These are phyloP conservation scores for cat (Felis catus) DNA, from an alignment of 2,113 vertebrate genomes.

Conservation along the genomic window DNA sequence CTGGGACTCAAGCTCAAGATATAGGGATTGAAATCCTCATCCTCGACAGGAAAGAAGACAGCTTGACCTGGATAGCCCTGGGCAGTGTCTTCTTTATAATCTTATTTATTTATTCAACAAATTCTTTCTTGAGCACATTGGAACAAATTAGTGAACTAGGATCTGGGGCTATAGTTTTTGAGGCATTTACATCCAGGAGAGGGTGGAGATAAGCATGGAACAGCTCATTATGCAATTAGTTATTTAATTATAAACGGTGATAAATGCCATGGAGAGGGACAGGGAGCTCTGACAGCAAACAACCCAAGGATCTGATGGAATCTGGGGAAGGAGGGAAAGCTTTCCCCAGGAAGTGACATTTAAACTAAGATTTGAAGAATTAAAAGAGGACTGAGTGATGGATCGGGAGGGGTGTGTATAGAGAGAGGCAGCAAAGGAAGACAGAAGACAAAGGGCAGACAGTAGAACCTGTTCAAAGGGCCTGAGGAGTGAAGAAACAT, in stretches of 20 bases:
- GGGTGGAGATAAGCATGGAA: neutral
- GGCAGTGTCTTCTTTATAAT: neutral
- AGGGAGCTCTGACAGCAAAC: conserved; percentile 7
- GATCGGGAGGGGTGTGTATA: neutral
- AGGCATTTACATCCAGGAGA: neutral
- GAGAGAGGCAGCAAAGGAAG: neutral
- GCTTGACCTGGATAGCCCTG: neutral
- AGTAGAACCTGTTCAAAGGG: neutral
- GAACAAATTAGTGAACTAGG: neutral
- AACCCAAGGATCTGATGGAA: neutral
- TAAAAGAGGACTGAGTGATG: neutral
- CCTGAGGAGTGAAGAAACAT: neutral
- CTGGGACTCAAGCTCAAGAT: neutral
- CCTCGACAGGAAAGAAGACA: neutral
- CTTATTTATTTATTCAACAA: neutral
- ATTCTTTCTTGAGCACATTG: neutral
- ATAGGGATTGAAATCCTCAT: neutral
- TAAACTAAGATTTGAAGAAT: neutral
- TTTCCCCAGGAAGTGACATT: conserved; percentile 50
- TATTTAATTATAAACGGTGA: conserved; percentile 41
- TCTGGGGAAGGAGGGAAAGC: neutral
- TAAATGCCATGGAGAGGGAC: conserved; percentile 13
- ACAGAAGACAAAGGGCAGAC: neutral
- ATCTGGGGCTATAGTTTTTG: neutral
- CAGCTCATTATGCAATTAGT: conserved; percentile 64